Conservation (phyloP, 2,797 vertebrate genomes). For the Gallinago solitaria region DNA sequence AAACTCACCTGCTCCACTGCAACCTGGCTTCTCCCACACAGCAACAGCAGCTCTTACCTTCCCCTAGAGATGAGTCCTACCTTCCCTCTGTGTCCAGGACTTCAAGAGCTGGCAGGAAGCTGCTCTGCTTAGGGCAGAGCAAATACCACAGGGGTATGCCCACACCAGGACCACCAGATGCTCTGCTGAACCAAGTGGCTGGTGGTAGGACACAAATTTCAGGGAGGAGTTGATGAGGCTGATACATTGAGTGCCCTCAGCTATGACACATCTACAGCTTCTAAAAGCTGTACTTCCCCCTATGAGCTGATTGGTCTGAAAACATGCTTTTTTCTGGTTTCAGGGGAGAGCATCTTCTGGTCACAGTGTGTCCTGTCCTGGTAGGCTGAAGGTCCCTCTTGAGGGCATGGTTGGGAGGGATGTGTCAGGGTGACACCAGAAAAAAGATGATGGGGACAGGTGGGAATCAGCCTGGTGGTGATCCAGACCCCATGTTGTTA, state of each 20-base stretch:
- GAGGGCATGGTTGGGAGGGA: not conserved
- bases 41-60: not conserved
- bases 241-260: not conserved
- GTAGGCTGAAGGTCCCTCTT: not conserved
- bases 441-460: not conserved
- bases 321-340: fast-evolving
- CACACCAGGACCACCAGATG: not conserved
- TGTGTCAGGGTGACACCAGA: not conserved
- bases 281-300: not conserved
- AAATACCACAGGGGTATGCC: not conserved
- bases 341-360: fast-evolving
- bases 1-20: not conserved
- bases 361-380: fast-evolving
- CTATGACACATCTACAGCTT: not conserved
- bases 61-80: too few species aligned
- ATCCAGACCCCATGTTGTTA: not conserved
- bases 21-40: not conserved
- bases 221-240: not conserved
- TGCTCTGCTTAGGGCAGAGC: not conserved
- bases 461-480: not conserved
- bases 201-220: not conserved
- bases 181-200: not conserved
- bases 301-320: fast-evolving
- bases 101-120: not conserved
- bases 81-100: fast-evolving